Evolutionary conservation across 1,140 invertebrate genomes (phyloP).

Genomic region (Listronotus oregonensis): DNA sequence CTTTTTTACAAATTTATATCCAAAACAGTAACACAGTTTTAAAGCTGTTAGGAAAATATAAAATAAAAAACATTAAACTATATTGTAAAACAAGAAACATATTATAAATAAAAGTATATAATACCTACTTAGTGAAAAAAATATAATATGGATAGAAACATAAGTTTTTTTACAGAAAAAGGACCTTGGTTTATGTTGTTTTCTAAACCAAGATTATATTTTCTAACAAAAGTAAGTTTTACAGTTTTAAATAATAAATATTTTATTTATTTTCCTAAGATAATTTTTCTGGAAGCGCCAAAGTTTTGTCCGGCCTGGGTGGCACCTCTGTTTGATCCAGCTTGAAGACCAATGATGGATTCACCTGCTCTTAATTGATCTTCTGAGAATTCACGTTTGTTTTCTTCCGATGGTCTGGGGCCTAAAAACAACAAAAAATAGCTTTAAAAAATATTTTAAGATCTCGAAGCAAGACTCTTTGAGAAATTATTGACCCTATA

Average conservation of each 20-base stretch:
- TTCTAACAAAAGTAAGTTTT: constrained; percentile 9
- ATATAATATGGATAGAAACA: too few relatives aligned
- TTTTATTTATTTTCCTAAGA: constrained; percentile 73
- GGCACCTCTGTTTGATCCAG: constrained; percentile 89
- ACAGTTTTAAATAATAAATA: background rate
- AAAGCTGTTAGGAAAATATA: too few relatives aligned
- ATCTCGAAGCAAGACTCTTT: too few relatives aligned
- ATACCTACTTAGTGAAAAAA: too few relatives aligned
- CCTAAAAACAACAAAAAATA: constrained; percentile 56
- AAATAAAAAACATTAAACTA: too few relatives aligned
- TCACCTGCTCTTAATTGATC: constrained; percentile 85
- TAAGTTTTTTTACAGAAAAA: too few relatives aligned
- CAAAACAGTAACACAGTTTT: too few relatives aligned
- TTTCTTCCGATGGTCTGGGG: constrained; percentile 83
- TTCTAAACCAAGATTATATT: background rate
- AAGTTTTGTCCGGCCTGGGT: constrained; percentile 88
- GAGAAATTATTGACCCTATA: too few relatives aligned
- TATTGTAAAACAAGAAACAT: too few relatives aligned
- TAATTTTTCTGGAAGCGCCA: constrained; percentile 84
- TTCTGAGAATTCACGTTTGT: constrained; percentile 87
- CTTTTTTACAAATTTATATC: too few relatives aligned
- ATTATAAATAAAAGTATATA: too few relatives aligned
- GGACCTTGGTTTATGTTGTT: too few relatives aligned
- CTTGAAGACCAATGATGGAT: constrained; percentile 87
- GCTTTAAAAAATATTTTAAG: background rate